A percentile compares a stretch with the other conserved stretches of the same genome.
Conservation (phyloP, 1,140 invertebrate species). For the Apis mellifera region DNA sequence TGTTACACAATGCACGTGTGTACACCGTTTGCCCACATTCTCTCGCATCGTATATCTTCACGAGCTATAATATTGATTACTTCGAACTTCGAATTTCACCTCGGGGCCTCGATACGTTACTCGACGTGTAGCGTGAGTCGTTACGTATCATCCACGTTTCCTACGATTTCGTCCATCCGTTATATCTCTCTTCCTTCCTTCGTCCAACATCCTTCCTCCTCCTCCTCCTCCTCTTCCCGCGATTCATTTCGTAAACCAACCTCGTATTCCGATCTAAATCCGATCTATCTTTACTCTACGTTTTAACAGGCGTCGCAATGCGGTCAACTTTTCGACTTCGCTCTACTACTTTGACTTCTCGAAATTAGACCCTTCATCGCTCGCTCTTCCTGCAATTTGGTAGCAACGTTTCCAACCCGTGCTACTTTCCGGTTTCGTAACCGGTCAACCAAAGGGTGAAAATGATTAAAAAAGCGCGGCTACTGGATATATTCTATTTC, state of each 20-base stretch:
- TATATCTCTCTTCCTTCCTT: not conserved
- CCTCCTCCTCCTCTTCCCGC: not conserved
- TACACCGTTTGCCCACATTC: constrained; percentile 76
- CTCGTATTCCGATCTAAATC: not conserved
- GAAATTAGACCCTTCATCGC: constrained; percentile 47
- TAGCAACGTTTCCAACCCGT: too few relatives aligned
- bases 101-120: not conserved
- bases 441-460: not conserved
- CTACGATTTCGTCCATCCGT: not conserved
- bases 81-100: constrained; percentile 73
- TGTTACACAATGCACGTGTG: constrained; percentile 76
- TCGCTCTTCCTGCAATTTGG: not conserved
- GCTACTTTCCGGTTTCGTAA: not conserved
- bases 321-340: constrained; percentile 55
- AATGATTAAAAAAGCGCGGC: constrained; percentile 7
- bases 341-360: constrained; percentile 24
- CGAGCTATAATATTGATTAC: constrained; percentile 77
- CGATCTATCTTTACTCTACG: not conserved
- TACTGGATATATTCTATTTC: not conserved
- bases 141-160: constrained; percentile 28
- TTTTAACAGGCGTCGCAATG: constrained; percentile 64
- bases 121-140: constrained; percentile 22
- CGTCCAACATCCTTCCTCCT: too few relatives aligned
- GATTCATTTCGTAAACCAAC: constrained; percentile 5
- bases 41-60: constrained; percentile 75